Percentiles rank a stretch among this genome's conserved stretches.
Evolutionary conservation across 1,140 invertebrate species (phyloP).

Genomic region (Pseudomyrmex gracilis): DNA sequence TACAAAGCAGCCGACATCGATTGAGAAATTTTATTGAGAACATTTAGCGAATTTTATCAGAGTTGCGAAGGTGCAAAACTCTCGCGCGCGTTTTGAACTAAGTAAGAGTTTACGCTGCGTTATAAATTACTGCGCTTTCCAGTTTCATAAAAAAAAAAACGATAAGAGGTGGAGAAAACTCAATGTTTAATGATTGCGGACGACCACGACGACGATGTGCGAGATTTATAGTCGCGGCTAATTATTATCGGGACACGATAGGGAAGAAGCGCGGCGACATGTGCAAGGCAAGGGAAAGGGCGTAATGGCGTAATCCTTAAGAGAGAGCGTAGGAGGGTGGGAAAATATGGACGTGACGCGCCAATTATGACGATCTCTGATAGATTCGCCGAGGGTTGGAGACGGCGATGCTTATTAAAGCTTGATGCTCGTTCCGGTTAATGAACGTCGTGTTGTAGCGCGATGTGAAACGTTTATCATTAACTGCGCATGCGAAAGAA

Average conservation of each 20-base stretch:
- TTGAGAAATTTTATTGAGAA: neutral
- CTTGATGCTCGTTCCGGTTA: conserved; percentile 24
- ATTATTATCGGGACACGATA: conserved; percentile 76
- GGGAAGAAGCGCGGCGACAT: conserved; percentile 53
- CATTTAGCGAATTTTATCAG: neutral
- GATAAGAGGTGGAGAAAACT: conserved; percentile 16
- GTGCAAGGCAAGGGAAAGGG: conserved; percentile 67
- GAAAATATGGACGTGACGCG: conserved; percentile 72
- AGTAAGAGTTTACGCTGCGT: conserved; percentile 9
- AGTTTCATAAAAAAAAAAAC: conserved; percentile 13
- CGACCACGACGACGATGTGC: neutral
- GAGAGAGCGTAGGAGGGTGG: conserved; percentile 16
- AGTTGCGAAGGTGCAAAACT: conserved; percentile 27
- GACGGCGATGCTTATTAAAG: conserved; percentile 36
- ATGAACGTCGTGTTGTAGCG: neutral
- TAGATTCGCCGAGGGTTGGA: conserved; percentile 27
- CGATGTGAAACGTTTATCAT: neutral
- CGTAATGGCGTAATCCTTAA: conserved; percentile 70
- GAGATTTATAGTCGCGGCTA: conserved; percentile 79
- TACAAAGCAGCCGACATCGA: conserved; percentile 16
- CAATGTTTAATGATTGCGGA: conserved; percentile 50
- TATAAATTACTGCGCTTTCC: conserved; percentile 28
- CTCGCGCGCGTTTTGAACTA: neutral
- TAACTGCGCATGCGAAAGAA: neutral
- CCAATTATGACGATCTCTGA: conserved; percentile 78